phyloP scores from a whole-genome alignment of 2,888 invertebrate genomes.

The Embidobia sp. region DNA sequence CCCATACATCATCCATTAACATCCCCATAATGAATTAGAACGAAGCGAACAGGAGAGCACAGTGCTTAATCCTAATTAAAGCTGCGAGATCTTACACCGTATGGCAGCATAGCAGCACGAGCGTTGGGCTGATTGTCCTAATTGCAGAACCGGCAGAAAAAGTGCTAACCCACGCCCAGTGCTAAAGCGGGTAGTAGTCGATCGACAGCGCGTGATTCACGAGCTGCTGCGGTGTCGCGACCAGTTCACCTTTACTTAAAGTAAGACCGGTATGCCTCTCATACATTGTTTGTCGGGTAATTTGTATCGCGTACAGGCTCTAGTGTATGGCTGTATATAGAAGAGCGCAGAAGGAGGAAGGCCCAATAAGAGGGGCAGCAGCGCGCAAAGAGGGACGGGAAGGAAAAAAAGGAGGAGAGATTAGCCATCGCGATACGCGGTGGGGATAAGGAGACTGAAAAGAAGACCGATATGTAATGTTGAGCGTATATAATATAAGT shows the following conservation, averaged over 20 bases:
- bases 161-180: constrained; percentile 59
- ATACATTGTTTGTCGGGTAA: constrained; percentile 66
- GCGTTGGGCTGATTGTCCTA: constrained; percentile 64
- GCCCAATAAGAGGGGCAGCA: constrained; percentile 55
- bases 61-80: constrained; percentile 63
- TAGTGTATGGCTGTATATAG: constrained; percentile 61
- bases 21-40: constrained; percentile 58
- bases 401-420: no score
- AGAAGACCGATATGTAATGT: constrained; percentile 54
- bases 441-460: constrained; percentile 44
- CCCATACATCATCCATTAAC: constrained; percentile 48
- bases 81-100: constrained; percentile 63
- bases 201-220: constrained; percentile 65
- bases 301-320: constrained; percentile 61
- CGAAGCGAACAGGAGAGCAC: constrained; percentile 30
- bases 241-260: constrained; percentile 64
- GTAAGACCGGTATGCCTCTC: constrained; percentile 64
- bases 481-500: constrained; percentile 60
- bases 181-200: constrained; percentile 49
- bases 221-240: constrained; percentile 60
- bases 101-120: constrained; percentile 54
- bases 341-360: constrained; percentile 26
- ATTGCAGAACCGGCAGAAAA: constrained; percentile 61
- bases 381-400: constrained; percentile 49
- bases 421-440: constrained; percentile 52